Percentiles rank a stretch among this genome's conserved stretches.
Conservation (phyloP, 2,113 vertebrate species). For the Tautogolabrus adspersus region DNA sequence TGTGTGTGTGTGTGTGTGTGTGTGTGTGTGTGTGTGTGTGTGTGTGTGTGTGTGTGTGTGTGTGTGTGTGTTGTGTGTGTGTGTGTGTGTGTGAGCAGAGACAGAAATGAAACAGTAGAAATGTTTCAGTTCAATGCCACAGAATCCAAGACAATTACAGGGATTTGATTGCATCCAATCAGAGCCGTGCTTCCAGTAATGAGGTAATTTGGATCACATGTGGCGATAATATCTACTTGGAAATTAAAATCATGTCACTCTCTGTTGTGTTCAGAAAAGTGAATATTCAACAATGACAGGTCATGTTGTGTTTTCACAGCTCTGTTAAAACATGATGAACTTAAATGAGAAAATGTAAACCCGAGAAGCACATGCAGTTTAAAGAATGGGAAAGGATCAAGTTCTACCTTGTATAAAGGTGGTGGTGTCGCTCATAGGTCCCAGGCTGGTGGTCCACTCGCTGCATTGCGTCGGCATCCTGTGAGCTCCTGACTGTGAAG, state of each 20-base stretch:
- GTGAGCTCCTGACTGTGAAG: constrained; percentile 59
- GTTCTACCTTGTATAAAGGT: constrained; percentile 60
- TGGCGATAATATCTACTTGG: constrained; percentile 30
- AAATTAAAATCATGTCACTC: constrained; percentile 39
- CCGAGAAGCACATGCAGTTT: constrained; percentile 16
- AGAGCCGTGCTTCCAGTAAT: constrained; percentile 28
- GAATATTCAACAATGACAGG: constrained; percentile 9
- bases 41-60: too few relatives aligned
- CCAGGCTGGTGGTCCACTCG: constrained; percentile 48
- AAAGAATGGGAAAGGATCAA: not conserved
- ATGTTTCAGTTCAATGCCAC: constrained; percentile 5
- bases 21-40: too few relatives aligned
- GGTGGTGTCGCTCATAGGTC: constrained; percentile 21
- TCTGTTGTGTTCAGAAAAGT: not conserved
- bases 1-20: too few relatives aligned
- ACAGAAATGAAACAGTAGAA: constrained; percentile 16
- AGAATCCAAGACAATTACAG: constrained; percentile 34
- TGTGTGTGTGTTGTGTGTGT: not conserved
- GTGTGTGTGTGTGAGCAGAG: not conserved
- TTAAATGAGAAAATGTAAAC: not conserved
- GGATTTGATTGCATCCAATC: constrained; percentile 60
- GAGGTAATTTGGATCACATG: constrained; percentile 47
- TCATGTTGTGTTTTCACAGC: not conserved
- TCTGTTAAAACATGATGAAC: not conserved
- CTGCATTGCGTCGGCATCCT: constrained; percentile 73